Percentiles rank a stretch among this genome's conserved stretches.
These are phyloP conservation scores for Hipparchia sbordonii DNA, from an alignment of 2,888 invertebrate species.

Conservation along the genomic window DNA sequence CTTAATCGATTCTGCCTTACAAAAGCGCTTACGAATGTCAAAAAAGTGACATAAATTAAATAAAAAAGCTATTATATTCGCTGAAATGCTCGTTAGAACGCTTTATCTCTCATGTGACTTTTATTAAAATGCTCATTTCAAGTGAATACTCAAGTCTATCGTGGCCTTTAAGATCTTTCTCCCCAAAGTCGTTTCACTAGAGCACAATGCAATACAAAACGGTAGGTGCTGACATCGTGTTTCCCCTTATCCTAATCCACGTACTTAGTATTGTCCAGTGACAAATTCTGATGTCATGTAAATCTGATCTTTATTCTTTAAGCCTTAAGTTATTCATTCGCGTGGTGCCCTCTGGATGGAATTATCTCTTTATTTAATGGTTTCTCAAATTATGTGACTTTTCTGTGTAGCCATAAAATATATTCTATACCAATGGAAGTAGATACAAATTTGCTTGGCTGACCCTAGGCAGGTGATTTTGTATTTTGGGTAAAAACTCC, in stretches of 20 bases:
- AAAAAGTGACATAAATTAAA: too few species aligned
- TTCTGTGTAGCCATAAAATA: slow-evolving; percentile 45
- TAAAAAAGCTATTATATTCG: too few species aligned
- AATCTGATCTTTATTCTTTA: slow-evolving; percentile 48
- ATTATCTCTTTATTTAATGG: slow-evolving; percentile 65
- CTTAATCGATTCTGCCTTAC: too few species aligned
- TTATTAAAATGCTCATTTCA: too few species aligned
- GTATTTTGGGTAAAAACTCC: slow-evolving; percentile 59
- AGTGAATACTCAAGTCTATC: too few species aligned
- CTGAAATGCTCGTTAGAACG: too few species aligned
- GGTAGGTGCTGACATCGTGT: slow-evolving; percentile 57
- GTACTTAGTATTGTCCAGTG: slow-evolving; percentile 57
- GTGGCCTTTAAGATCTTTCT: slow-evolving; percentile 40
- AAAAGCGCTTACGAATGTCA: too few species aligned
- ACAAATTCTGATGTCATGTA: slow-evolving; percentile 38
- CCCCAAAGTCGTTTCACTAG: slow-evolving; percentile 42
- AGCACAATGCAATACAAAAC: slow-evolving; percentile 53
- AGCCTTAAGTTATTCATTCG: slow-evolving; percentile 47
- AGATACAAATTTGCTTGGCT: slow-evolving; percentile 45
- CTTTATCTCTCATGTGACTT: too few species aligned
- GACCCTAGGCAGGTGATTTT: slow-evolving; percentile 52
- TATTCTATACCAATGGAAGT: slow-evolving; percentile 41
- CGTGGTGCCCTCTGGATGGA: slow-evolving; percentile 43
- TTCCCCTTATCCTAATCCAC: slow-evolving; percentile 61
- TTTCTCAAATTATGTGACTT: slow-evolving; percentile 51